A percentile compares a stretch with the other conserved stretches of the same genome.
These are phyloP conservation scores for Helostoma temminkii DNA, from an alignment of 2,797 vertebrate species.

Conservation along the genomic window DNA sequence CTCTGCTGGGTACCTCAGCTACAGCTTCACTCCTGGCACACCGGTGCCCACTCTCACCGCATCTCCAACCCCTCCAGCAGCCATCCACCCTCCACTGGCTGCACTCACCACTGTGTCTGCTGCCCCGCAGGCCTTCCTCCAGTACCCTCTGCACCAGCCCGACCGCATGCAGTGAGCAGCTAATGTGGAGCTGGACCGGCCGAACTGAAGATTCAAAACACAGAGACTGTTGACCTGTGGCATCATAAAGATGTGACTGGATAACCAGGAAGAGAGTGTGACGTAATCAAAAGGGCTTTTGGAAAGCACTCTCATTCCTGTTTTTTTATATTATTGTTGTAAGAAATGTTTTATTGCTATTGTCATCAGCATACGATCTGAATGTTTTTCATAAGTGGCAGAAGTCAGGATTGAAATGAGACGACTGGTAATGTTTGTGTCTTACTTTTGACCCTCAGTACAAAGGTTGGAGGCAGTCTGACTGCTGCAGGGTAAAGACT, in stretches of 20 bases:
- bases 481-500: constrained; percentile 38
- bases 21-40: constrained; percentile 86
- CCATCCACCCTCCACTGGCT: constrained; percentile 67
- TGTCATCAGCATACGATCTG: constrained; percentile 61
- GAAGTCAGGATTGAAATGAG: constrained; percentile 24
- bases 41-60: constrained; percentile 58
- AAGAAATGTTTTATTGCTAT: constrained; percentile 51
- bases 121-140: constrained; percentile 84
- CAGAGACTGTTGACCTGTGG: constrained; percentile 65
- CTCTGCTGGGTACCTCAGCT: constrained; percentile 90
- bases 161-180: constrained; percentile 90
- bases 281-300: constrained; percentile 77
- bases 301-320: constrained; percentile 61
- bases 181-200: constrained; percentile 44
- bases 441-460: constrained; percentile 10
- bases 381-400: constrained; percentile 66
- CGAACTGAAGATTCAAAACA: constrained; percentile 36
- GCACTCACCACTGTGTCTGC: constrained; percentile 65
- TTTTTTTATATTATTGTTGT: constrained; percentile 59
- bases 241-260: constrained; percentile 69
- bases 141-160: constrained; percentile 90
- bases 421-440: constrained; percentile 17
- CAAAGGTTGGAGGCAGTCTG: constrained; percentile 22
- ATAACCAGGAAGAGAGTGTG: constrained; percentile 51
- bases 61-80: constrained; percentile 65